Conservation (phyloP, 2,113 vertebrate species). For the Archocentrus centrarchus region DNA sequence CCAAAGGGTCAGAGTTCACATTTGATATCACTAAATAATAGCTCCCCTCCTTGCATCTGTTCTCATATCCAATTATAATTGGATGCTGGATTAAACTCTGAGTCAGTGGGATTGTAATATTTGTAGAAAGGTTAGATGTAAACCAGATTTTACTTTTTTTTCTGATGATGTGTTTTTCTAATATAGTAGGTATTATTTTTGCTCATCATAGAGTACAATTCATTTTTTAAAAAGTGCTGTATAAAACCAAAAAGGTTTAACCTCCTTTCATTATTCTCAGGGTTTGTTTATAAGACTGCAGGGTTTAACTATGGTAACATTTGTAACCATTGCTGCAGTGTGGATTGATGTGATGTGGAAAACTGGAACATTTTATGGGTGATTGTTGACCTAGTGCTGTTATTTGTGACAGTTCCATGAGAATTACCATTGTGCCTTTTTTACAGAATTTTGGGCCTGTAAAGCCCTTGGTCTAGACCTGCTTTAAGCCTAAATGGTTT, state of each 20-base stretch:
- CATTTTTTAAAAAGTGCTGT: not conserved
- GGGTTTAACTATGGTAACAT: not conserved
- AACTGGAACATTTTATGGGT: not conserved
- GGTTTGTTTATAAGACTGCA: not conserved
- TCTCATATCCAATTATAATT: conserved; percentile 52
- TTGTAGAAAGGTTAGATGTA: not conserved
- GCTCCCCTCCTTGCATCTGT: not conserved
- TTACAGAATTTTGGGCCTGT: not conserved
- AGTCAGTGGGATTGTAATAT: not conserved
- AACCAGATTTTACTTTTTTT: conserved; percentile 3
- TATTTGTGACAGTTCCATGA: not conserved
- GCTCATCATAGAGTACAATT: not conserved
- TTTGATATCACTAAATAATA: conserved; percentile 54
- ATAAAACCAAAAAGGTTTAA: not conserved
- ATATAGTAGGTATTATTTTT: not conserved
- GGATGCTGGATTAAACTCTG: conserved; percentile 31
- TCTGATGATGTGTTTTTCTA: not conserved
- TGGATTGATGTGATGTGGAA: rapidly evolving
- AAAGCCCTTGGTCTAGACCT: not conserved
- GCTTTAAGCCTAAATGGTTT: rapidly evolving
- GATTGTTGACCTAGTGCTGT: not conserved
- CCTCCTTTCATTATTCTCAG: not conserved
- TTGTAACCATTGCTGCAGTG: not conserved
- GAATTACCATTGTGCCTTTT: not conserved
- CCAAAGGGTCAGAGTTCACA: conserved; percentile 55